Percentiles rank a stretch among this genome's conserved stretches.
These are phyloP conservation scores for Pseudois nayaur DNA, from an alignment of 2,113 vertebrate genomes.

Conservation along the genomic window DNA sequence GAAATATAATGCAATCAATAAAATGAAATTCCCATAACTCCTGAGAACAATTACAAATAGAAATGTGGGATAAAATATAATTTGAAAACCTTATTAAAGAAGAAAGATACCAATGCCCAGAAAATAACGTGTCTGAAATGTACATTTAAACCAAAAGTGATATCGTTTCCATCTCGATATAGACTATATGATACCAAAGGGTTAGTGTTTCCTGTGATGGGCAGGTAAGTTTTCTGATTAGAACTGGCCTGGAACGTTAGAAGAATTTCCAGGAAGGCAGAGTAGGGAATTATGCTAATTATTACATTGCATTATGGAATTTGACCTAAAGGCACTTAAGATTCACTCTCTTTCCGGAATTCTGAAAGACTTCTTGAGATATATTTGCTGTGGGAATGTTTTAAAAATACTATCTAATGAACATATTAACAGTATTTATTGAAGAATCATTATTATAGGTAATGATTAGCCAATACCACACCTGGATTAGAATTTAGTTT, in stretches of 20 bases:
- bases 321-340: not conserved
- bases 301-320: not conserved
- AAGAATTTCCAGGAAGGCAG: not conserved
- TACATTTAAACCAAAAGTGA: not conserved
- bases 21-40: not conserved
- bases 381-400: not conserved
- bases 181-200: not conserved
- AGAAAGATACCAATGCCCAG: not conserved
- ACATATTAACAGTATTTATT: not conserved
- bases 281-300: not conserved
- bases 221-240: not conserved
- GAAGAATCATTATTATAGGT: not conserved
- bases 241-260: not conserved
- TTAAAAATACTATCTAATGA: not conserved
- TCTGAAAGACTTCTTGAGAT: not conserved
- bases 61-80: not conserved
- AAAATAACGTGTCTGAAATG: not conserved
- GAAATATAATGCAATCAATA: not conserved
- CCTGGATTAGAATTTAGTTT: not conserved
- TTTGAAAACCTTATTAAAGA: not conserved
- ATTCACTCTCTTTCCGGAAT: not conserved
- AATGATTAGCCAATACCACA: not conserved
- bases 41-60: not conserved
- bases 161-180: not conserved
- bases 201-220: not conserved